These are phyloP conservation scores for Diachasmimorpha longicaudata DNA, from an alignment of 1,140 invertebrate species.

Conservation along the genomic window DNA sequence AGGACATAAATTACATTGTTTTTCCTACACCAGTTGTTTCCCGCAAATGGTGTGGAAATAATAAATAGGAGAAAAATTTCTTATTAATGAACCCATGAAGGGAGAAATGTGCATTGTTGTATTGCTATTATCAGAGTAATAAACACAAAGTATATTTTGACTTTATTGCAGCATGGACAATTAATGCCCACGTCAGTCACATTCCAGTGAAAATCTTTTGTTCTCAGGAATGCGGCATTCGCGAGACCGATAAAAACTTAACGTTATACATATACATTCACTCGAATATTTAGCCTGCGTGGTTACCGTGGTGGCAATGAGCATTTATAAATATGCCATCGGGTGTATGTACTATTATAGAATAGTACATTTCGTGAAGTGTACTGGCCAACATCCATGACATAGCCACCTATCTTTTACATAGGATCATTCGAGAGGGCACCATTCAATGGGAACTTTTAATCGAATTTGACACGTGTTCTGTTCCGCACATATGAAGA, in stretches of 20 bases:
- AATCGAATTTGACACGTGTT: constrained; percentile 21
- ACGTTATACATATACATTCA: neutral
- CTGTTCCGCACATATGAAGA: constrained; percentile 15
- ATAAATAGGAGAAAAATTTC: neutral
- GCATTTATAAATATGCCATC: neutral
- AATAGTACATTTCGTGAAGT: neutral
- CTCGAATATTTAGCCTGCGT: neutral
- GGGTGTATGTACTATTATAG: neutral
- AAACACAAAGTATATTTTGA: neutral
- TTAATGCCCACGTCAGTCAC: neutral
- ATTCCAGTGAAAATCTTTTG: neutral
- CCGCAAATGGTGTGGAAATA: neutral
- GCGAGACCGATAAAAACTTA: neutral
- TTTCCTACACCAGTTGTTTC: neutral
- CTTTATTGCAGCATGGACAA: neutral
- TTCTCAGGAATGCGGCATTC: neutral
- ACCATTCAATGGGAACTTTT: constrained; percentile 17
- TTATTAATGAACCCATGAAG: neutral
- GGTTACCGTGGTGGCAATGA: neutral
- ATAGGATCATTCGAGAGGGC: neutral
- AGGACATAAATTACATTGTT: neutral
- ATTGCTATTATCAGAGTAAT: neutral
- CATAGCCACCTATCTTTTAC: neutral
- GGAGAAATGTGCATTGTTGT: neutral
- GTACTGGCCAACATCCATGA: neutral